Base-by-base conservation (phyloP, 1,140 invertebrate genomes). In the Musca vetustissima region DNA sequence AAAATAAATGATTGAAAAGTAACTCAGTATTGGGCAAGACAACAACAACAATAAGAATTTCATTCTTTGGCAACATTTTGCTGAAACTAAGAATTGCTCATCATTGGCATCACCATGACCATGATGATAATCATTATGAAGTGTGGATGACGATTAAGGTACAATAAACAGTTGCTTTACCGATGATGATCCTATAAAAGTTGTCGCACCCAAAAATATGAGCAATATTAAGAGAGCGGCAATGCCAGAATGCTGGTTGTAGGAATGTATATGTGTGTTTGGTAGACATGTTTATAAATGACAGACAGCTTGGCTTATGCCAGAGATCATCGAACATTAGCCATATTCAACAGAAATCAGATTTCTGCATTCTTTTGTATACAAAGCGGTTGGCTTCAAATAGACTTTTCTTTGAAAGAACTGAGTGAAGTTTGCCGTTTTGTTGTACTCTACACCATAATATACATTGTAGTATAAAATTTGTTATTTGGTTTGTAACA, bases 251-350 rank as follows among this genome's bases (percentile, higher is more conserved):
- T 7, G 36, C 6, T 43, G 36, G 36, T 13, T 13, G 36, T 8
- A 9, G 36, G 25, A 32, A n/a, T 32, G n/a, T 28, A n/a, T 11
- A 11, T 49, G 2, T 49, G 48, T 49, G 15, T 49, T 21, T 52
- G 17, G 4, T 52, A 9, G 49, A 43, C 49, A 52, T 52, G 17
- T 36, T 59, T 61, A 61, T 61, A 43, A 43, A 43, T 43, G 57
- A 61, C 57, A 61, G 57, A 61, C 28, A 61, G 28, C 57, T 36
- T 61, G 57, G 57, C 57, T 61, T 61, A 61, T 61, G 57, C 57
- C 57, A 61, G 57, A 61, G 57, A 61, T 61, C 57, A 61, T 61
- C 57, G 57, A 61, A 61, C 57, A 61, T 61, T 61, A 61, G 57
- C 57, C 22, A 21, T 32, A 61, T 61, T 43, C 25, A 61, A 43